A percentile compares a stretch with the other conserved stretches of the same genome.
Conservation (phyloP, 2,888 invertebrate species). For the Balanococcus diminutus region DNA sequence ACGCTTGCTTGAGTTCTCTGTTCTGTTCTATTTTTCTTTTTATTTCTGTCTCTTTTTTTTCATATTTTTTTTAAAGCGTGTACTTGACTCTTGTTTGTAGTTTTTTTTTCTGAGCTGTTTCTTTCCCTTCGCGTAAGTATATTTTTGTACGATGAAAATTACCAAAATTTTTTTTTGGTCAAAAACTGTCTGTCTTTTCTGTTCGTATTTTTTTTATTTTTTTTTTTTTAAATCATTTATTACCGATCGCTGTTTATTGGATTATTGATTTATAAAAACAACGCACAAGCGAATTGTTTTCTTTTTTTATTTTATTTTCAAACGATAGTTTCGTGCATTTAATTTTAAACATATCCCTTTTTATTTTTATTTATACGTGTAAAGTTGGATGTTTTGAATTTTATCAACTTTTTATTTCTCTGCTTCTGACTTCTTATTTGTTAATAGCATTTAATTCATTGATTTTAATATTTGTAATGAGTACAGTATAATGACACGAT, state of each 20-base stretch:
- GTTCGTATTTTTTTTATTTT: neutral
- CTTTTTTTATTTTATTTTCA: neutral
- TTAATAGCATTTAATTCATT: slow-evolving; percentile 37
- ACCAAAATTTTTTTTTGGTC: neutral
- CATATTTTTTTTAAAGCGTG: neutral
- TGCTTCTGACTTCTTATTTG: slow-evolving; percentile 19
- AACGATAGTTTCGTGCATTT: slow-evolving; percentile 25
- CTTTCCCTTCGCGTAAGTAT: no score
- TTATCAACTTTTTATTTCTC: slow-evolving; percentile 36
- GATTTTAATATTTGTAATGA: slow-evolving; percentile 34
- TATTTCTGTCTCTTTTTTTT: neutral
- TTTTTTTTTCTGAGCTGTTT: neutral
- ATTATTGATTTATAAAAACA: neutral
- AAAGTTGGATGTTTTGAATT: slow-evolving; percentile 18
- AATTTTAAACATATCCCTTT: slow-evolving; percentile 38
- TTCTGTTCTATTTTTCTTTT: neutral
- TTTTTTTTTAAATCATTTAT: neutral
- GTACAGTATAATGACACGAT: slow-evolving; percentile 20
- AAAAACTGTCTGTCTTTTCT: no score
- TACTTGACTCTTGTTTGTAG: neutral
- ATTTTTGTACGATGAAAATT: neutral
- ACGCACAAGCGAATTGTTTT: slow-evolving; percentile 22
- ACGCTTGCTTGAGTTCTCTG: slow-evolving; percentile 12
- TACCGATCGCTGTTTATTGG: neutral
- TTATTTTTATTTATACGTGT: slow-evolving; percentile 21